A percentile compares a stretch with the other conserved stretches of the same genome.
Conservation (phyloP, 2,888 invertebrate genomes). For the Mimumesa dahlbomi region DNA sequence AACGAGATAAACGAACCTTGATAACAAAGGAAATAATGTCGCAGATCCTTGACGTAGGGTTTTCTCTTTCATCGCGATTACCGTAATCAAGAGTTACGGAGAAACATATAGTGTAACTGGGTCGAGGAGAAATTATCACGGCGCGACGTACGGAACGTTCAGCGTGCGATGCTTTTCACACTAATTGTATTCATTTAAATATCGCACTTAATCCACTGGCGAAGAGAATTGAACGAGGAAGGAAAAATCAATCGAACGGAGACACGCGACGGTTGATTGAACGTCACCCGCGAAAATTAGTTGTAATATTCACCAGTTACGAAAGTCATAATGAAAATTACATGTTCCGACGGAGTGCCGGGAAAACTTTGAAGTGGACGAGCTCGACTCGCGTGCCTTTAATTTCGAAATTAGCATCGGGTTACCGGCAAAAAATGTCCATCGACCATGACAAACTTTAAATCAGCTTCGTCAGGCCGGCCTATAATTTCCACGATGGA, state of each 20-base stretch:
- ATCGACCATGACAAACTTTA: conserved; percentile 1
- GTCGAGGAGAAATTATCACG: conserved; percentile 13
- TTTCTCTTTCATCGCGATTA: conserved; percentile 5
- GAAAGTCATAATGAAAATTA: too few relatives aligned
- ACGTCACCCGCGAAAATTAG: too few relatives aligned
- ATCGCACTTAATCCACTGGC: too few relatives aligned
- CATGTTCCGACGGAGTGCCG: too few relatives aligned
- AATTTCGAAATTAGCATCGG: conserved; percentile 9
- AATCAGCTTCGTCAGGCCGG: not conserved
- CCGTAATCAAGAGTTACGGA: not conserved
- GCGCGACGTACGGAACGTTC: too few relatives aligned
- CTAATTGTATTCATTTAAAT: too few relatives aligned
- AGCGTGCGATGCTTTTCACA: too few relatives aligned
- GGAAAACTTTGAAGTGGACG: too few relatives aligned
- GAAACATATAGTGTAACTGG: not conserved
- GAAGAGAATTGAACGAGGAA: too few relatives aligned
- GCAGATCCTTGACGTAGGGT: not conserved
- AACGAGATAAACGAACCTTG: conserved; percentile 12
- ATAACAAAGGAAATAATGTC: conserved; percentile 7
- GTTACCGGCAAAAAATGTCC: conserved; percentile 8
- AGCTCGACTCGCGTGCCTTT: conserved; percentile 1
- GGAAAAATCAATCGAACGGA: too few relatives aligned
- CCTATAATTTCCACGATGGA: conserved; percentile 12
- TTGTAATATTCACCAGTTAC: too few relatives aligned
- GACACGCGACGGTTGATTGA: too few relatives aligned